These are phyloP conservation scores for Catocala sponsa DNA, from an alignment of 2,888 invertebrate species.

Conservation along the genomic window DNA sequence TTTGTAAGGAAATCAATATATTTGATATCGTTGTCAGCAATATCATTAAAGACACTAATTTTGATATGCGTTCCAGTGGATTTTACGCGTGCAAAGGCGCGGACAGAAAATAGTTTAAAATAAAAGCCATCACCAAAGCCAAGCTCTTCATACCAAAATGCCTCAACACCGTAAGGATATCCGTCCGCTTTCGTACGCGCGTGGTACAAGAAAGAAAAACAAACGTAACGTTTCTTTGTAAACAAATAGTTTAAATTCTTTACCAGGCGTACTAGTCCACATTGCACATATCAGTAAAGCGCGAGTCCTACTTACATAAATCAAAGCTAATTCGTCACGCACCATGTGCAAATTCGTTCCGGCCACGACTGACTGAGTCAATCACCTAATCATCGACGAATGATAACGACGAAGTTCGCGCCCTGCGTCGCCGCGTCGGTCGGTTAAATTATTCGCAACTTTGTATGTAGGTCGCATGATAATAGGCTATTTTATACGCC, in stretches of 20 bases:
- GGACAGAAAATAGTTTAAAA: too few species aligned
- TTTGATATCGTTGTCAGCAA: too few species aligned
- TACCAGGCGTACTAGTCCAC: constrained; percentile 11
- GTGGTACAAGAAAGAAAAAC: not conserved
- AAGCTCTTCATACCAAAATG: too few species aligned
- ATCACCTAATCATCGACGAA: constrained; percentile 59
- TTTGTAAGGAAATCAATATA: too few species aligned
- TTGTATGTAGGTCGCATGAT: constrained; percentile 22
- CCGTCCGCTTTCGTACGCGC: too few species aligned
- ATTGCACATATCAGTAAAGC: constrained; percentile 14
- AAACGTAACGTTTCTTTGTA: not conserved
- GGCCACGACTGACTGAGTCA: constrained; percentile 59
- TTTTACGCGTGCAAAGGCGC: too few species aligned
- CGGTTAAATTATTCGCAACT: constrained; percentile 26
- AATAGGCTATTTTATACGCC: constrained; percentile 17
- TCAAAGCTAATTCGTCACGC: constrained; percentile 68
- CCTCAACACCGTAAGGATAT: too few species aligned
- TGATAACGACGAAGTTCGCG: constrained; percentile 58
- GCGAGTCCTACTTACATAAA: constrained; percentile 51
- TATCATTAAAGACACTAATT: too few species aligned
- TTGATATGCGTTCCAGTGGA: too few species aligned
- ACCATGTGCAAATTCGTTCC: constrained; percentile 67
- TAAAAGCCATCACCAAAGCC: too few species aligned
- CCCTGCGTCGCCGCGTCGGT: too few species aligned
- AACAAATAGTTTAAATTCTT: constrained; percentile 10